A percentile compares a stretch with the other conserved stretches of the same genome.
Evolutionary conservation across 64 coral and sea anemone genomes (phyloP).

Genomic region (Stylophora pistillata): DNA sequence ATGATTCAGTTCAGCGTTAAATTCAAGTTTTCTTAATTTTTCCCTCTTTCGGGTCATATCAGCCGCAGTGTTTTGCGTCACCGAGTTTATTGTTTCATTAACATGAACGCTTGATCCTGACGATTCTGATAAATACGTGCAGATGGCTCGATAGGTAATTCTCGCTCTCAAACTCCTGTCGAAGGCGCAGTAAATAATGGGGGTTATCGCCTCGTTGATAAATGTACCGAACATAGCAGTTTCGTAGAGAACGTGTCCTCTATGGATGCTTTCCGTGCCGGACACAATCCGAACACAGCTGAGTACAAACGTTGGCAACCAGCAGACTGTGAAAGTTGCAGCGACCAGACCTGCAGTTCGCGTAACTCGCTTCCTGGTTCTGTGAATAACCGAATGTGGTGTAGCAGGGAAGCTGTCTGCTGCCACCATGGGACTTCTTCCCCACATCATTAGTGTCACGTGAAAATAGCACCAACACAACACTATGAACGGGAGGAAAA

Average conservation of each 20-base stretch:
- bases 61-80: neutral
- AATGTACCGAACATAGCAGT: slow-evolving; percentile 45
- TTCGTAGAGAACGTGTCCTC: neutral
- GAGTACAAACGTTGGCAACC: slow-evolving; percentile 32
- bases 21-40: neutral
- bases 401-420: neutral
- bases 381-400: neutral
- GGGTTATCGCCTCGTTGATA: slow-evolving; percentile 35
- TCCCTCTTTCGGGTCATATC: neutral
- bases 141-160: neutral
- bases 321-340: slow-evolving; percentile 21
- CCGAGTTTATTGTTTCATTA: neutral
- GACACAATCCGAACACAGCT: slow-evolving; percentile 22
- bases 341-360: slow-evolving; percentile 40
- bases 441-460: neutral
- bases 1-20: neutral
- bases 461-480: slow-evolving; percentile 14
- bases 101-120: neutral
- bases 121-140: neutral
- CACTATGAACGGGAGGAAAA: slow-evolving; percentile 10
- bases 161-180: slow-evolving; percentile 30
- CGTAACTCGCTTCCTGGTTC: slow-evolving; percentile 21
- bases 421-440: neutral
- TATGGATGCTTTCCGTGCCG: neutral
- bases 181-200: slow-evolving; percentile 49